Percentiles rank a stretch among this genome's conserved stretches.
phyloP scores from a whole-genome alignment of 2,797 vertebrate species.

The Agapornis canus region DNA sequence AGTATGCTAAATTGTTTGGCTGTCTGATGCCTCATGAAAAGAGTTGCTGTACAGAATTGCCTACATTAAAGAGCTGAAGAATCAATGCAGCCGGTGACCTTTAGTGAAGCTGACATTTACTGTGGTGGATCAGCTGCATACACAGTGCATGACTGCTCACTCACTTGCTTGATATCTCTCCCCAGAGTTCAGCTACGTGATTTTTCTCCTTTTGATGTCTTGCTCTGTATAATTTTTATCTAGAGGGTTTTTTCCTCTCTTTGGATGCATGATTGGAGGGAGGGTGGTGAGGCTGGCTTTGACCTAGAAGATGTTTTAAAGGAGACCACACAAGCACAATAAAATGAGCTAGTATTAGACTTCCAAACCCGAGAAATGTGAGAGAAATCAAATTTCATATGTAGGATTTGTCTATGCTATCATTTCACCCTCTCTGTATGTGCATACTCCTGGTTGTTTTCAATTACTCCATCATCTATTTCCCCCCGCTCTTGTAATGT shows the following conservation, averaged over 20 bases:
- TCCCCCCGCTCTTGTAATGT: rapidly evolving
- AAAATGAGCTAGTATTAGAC: neutral
- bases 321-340: neutral
- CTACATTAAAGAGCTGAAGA: neutral
- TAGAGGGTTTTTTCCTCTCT: neutral
- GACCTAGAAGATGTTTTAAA: neutral
- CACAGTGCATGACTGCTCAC: neutral
- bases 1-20: neutral
- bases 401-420: neutral
- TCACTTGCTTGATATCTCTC: neutral
- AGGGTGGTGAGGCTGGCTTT: neutral
- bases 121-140: neutral
- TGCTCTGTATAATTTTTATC: neutral
- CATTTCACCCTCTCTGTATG: neutral
- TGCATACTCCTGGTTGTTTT: neutral
- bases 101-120: conserved; percentile 20
- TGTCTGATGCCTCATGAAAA: neutral
- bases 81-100: neutral
- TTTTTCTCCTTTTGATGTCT: neutral
- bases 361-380: neutral
- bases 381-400: neutral
- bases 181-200: neutral
- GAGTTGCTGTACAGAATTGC: neutral
- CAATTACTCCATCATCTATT: rapidly evolving
- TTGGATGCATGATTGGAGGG: neutral